These are phyloP conservation scores for Holothuria leucospilota DNA, from an alignment of 53 echinoderm and acorn worm species.

Conservation along the genomic window DNA sequence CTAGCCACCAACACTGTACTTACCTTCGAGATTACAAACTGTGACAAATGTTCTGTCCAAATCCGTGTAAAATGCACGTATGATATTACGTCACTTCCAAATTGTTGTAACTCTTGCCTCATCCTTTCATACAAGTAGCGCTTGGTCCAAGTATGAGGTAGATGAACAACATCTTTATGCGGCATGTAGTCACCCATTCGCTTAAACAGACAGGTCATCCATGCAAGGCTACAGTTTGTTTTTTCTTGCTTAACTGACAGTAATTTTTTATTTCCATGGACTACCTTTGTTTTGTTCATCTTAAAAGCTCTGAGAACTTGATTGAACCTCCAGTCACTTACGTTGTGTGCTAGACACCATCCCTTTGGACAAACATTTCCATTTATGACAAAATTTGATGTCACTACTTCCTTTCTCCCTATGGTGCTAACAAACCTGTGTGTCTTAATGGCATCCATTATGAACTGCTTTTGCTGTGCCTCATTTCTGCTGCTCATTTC, in stretches of 20 bases:
- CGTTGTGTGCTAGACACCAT: neutral
- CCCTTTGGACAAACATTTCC: neutral
- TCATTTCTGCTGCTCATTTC: neutral
- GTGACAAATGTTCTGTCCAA: neutral
- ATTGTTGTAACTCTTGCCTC: neutral
- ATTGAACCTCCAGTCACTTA: constrained; percentile 3
- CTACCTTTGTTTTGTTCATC: neutral
- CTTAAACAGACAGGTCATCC: neutral
- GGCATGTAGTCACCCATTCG: neutral
- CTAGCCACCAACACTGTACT: neutral
- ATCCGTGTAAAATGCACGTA: constrained; percentile 11
- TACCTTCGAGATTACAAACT: constrained; percentile 16
- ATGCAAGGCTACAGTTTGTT: neutral
- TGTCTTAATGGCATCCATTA: neutral
- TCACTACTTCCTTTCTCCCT: neutral
- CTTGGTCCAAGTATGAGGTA: constrained; percentile 7
- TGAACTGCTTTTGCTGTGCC: neutral
- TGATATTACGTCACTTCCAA: neutral
- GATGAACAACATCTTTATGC: neutral
- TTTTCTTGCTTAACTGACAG: neutral
- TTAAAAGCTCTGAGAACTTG: neutral
- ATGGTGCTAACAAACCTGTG: neutral
- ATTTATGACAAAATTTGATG: neutral
- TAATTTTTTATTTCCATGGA: neutral
- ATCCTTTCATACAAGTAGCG: neutral